A percentile compares a stretch with the other conserved stretches of the same genome.
These are phyloP conservation scores for Zygaena filipendulae DNA, from an alignment of 2,888 invertebrate genomes.

Conservation along the genomic window DNA sequence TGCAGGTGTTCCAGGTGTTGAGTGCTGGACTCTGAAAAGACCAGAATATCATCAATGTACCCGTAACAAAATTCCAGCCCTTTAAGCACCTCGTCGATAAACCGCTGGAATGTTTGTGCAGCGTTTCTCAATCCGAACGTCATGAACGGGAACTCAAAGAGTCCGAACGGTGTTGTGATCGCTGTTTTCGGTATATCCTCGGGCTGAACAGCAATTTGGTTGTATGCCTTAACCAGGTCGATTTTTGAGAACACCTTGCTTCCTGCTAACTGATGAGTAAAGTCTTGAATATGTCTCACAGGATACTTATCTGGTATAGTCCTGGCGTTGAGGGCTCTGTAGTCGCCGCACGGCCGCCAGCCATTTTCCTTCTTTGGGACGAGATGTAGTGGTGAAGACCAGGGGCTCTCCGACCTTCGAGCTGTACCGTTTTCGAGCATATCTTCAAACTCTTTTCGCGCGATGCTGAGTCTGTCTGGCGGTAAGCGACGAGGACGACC, in stretches of 20 bases:
- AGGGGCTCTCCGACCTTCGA: slow-evolving; percentile 14
- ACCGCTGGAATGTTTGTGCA: slow-evolving; percentile 33
- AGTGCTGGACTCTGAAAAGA: not conserved
- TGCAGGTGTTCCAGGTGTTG: slow-evolving; percentile 1
- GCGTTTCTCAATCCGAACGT: slow-evolving; percentile 35
- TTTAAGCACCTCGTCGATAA: slow-evolving; percentile 13
- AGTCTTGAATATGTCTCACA: slow-evolving; percentile 13
- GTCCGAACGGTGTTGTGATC: too few relatives aligned
- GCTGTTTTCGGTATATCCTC: slow-evolving; percentile 28
- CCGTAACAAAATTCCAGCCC: slow-evolving; percentile 2
- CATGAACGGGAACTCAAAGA: too few relatives aligned
- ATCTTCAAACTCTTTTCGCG: slow-evolving; percentile 17
- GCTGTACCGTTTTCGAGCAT: slow-evolving; percentile 16
- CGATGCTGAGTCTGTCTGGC: slow-evolving; percentile 15
- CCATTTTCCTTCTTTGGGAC: too few relatives aligned
- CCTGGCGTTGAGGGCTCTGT: slow-evolving; percentile 12
- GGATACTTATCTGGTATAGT: slow-evolving; percentile 15
- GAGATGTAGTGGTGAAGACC: slow-evolving; percentile 12
- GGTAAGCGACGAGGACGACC: slow-evolving; percentile 17
- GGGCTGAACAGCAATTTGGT: slow-evolving; percentile 27
- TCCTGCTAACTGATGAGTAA: slow-evolving; percentile 11
- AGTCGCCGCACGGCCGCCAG: slow-evolving; percentile 16
- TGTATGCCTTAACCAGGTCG: too few relatives aligned
- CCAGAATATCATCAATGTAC: slow-evolving; percentile 2
- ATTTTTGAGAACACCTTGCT: slow-evolving; percentile 8